These are phyloP conservation scores for Ptychodera flava DNA, from an alignment of 35 echinoderm and acorn worm genomes.

Conservation along the genomic window DNA sequence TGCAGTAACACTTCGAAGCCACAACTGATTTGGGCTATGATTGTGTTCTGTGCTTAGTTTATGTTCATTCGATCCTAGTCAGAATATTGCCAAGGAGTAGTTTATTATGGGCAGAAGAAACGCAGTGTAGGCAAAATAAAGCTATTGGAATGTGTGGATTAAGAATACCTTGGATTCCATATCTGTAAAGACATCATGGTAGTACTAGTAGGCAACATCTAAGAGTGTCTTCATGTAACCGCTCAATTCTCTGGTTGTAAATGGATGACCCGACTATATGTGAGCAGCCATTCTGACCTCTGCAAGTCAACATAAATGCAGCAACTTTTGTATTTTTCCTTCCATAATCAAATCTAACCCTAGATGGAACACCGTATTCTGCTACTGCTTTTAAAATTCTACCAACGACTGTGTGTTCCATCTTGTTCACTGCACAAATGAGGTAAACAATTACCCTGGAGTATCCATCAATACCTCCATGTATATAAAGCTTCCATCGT, in stretches of 20 bases:
- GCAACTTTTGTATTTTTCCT: constrained; percentile 52
- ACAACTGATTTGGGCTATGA: too few species aligned
- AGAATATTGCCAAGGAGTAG: too few species aligned
- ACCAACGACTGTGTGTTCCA: constrained; percentile 10
- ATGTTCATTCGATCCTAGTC: too few species aligned
- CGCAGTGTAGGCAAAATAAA: too few species aligned
- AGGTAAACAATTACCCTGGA: constrained; percentile 5
- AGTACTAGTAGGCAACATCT: too few species aligned
- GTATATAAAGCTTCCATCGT: constrained; percentile 45
- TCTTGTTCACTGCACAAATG: constrained; percentile 46
- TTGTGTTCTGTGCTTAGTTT: too few species aligned
- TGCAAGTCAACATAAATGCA: constrained; percentile 12
- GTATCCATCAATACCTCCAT: constrained; percentile 43
- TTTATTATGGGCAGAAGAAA: too few species aligned
- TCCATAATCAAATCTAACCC: constrained; percentile 28
- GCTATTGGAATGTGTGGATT: too few species aligned
- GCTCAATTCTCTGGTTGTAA: constrained; percentile 54
- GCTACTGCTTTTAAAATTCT: constrained; percentile 14
- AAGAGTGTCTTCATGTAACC: constrained; percentile 35
- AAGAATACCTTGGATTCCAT: too few species aligned
- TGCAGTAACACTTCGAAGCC: too few species aligned
- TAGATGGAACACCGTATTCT: constrained; percentile 20
- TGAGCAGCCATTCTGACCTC: constrained; percentile 10
- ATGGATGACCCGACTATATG: constrained; percentile 21
- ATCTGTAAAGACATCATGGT: too few species aligned